These are phyloP conservation scores for Tretioscincus oriximinensis DNA, from an alignment of 2,113 vertebrate genomes.

Conservation along the genomic window DNA sequence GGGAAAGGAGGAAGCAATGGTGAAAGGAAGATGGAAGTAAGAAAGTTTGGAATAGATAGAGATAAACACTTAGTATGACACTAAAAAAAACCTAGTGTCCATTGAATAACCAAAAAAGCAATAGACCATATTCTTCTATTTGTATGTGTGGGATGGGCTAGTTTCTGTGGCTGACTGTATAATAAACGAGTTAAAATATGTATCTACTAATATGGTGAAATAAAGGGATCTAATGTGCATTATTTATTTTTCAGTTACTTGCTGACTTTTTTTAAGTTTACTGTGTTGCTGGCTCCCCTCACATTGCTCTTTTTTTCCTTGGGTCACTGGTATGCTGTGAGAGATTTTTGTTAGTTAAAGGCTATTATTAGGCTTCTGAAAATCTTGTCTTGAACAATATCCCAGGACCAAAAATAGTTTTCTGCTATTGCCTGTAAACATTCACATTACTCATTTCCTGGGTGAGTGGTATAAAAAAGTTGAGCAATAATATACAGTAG, in stretches of 20 bases:
- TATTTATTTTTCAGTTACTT: slow-evolving; percentile 63
- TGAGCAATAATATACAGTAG: slow-evolving; percentile 30
- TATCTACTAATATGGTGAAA: slow-evolving; percentile 54
- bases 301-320: slow-evolving; percentile 57
- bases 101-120: too few species aligned
- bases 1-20: too few species aligned
- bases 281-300: slow-evolving; percentile 63
- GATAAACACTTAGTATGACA: too few species aligned
- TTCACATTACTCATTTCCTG: slow-evolving; percentile 69
- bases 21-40: too few species aligned
- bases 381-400: slow-evolving; percentile 66
- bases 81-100: too few species aligned
- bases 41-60: too few species aligned
- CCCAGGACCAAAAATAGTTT: slow-evolving; percentile 66
- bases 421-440: slow-evolving; percentile 63
- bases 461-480: slow-evolving; percentile 57
- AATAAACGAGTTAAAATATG: slow-evolving; percentile 49
- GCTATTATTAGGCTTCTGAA: slow-evolving; percentile 66
- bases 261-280: slow-evolving; percentile 60
- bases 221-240: slow-evolving; percentile 42
- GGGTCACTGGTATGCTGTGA: slow-evolving; percentile 59
- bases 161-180: slow-evolving; percentile 24
- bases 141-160: neutral
- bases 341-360: slow-evolving; percentile 61
- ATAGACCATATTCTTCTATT: neutral